Evolutionary conservation across 2,113 vertebrate species (phyloP).

Genomic region (Microcebus ravelobensis): DNA sequence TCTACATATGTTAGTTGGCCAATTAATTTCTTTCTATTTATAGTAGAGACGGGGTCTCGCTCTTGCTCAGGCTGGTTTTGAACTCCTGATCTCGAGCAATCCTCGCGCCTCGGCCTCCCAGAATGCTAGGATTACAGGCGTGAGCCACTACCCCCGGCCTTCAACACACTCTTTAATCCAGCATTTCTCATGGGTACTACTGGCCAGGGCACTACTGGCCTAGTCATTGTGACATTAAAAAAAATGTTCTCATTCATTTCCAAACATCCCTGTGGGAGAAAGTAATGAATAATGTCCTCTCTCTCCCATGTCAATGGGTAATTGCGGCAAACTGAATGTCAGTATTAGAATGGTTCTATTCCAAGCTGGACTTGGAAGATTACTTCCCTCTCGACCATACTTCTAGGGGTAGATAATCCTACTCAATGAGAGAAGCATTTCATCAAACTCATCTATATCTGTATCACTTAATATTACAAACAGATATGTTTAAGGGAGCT

Average conservation of each 20-base stretch:
- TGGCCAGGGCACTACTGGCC: neutral
- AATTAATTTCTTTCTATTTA: too few species aligned
- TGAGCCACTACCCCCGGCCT: too few species aligned
- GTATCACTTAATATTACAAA: constrained; percentile 36
- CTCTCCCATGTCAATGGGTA: neutral
- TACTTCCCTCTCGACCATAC: neutral
- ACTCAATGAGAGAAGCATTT: neutral
- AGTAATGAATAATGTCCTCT: neutral
- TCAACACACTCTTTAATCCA: neutral
- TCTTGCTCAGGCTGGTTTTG: too few species aligned
- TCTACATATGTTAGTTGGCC: too few species aligned
- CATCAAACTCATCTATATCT: neutral
- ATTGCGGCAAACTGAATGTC: constrained; percentile 1
- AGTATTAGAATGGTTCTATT: neutral
- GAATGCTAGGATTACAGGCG: too few species aligned
- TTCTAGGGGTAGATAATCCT: constrained; percentile 25
- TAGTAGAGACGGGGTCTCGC: too few species aligned
- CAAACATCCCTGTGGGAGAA: neutral
- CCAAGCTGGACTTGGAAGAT: neutral
- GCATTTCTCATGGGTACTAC: constrained; percentile 1
- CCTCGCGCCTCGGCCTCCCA: too few species aligned
- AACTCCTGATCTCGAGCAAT: too few species aligned
- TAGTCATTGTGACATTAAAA: constrained; percentile 44
- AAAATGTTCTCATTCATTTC: constrained; percentile 42
- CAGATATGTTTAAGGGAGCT: neutral